phyloP scores from a whole-genome alignment of 2,888 invertebrate genomes.

The Dioctria rufipes region DNA sequence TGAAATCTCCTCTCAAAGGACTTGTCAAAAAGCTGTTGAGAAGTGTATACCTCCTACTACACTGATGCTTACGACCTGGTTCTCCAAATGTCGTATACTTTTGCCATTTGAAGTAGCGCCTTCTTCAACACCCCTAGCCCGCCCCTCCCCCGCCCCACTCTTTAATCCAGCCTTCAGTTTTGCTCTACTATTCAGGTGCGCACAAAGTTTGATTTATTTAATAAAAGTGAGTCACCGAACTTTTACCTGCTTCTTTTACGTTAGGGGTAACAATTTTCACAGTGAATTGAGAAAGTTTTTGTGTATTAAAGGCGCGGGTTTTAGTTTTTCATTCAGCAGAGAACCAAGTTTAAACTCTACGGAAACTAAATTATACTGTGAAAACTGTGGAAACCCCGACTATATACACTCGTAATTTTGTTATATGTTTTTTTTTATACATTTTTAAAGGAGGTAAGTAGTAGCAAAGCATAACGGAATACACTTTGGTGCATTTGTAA shows the following conservation, averaged over 20 bases:
- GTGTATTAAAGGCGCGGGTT: neutral
- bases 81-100: neutral
- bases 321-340: neutral
- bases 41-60: neutral
- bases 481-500: too few species aligned
- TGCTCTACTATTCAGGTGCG: neutral
- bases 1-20: too few species aligned
- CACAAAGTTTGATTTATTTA: conserved; percentile 15
- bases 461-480: too few species aligned
- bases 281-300: conserved; percentile 2
- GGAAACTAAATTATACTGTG: neutral
- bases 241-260: neutral
- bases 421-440: too few species aligned
- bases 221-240: neutral
- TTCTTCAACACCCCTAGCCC: neutral
- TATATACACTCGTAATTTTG: neutral
- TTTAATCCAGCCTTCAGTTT: neutral
- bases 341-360: neutral
- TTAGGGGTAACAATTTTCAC: neutral
- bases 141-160: too few species aligned
- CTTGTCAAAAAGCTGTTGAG: neutral
- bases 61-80: neutral
- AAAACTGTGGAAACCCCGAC: neutral
- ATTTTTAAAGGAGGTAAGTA: too few species aligned
- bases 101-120: neutral